These are phyloP conservation scores for Leucophenga varia DNA, from an alignment of 1,140 invertebrate species.

Conservation along the genomic window DNA sequence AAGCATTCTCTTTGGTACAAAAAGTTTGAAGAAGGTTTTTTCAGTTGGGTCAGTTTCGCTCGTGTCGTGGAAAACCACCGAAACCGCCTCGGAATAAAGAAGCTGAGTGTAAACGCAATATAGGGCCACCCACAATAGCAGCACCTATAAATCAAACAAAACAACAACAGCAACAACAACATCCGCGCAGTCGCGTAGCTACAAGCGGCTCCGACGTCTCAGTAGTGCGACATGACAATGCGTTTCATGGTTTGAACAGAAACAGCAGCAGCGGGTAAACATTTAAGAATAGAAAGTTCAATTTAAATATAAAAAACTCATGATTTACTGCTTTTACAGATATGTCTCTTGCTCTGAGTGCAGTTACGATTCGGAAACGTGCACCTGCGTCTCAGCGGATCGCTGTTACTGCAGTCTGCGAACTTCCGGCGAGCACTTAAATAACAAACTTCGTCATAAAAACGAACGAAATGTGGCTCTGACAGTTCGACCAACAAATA, in stretches of 20 bases:
- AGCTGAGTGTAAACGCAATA: constrained; percentile 22
- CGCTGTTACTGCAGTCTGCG: constrained; percentile 74
- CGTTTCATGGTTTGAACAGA: constrained; percentile 61
- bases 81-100: constrained; percentile 22
- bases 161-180: constrained; percentile 24
- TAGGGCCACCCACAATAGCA: constrained; percentile 31
- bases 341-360: constrained; percentile 87
- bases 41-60: constrained; percentile 47
- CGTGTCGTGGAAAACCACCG: constrained; percentile 40
- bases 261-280: constrained; percentile 67
- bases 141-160: constrained; percentile 14
- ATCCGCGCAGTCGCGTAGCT: constrained; percentile 38
- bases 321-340: constrained; percentile 22
- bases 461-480: constrained; percentile 35
- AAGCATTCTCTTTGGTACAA: constrained; percentile 60
- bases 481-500: constrained; percentile 10
- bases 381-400: constrained; percentile 71
- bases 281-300: neutral
- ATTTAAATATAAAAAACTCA: too few species aligned
- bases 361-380: constrained; percentile 77
- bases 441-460: constrained; percentile 42
- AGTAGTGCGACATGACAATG: constrained; percentile 43
- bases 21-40: constrained; percentile 59
- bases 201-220: constrained; percentile 55
- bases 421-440: constrained; percentile 32